Conservation (phyloP, 64 coral and sea anemone species). For the Porites australiensis region DNA sequence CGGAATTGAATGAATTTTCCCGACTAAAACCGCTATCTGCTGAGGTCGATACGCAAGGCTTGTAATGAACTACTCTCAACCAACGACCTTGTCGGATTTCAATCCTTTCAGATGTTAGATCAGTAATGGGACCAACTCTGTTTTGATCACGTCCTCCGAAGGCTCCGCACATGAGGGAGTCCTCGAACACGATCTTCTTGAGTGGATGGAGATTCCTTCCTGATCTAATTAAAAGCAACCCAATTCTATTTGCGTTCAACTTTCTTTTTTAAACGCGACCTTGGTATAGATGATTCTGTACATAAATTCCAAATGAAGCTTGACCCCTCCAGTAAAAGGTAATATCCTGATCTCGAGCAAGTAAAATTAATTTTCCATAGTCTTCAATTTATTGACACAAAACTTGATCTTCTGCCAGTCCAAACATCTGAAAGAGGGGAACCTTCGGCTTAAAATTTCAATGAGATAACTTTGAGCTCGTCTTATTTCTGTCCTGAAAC, state of each 20-base stretch:
- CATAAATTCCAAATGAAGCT: neutral
- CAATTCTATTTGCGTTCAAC: neutral
- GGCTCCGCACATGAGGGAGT: constrained; percentile 17
- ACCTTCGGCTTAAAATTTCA: neutral
- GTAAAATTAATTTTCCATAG: no score
- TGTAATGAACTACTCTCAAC: constrained; percentile 76
- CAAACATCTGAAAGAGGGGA: neutral
- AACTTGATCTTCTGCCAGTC: neutral
- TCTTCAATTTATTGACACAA: neutral
- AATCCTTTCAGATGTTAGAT: constrained; percentile 59
- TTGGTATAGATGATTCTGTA: neutral
- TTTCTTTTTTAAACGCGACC: neutral
- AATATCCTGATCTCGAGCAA: no score
- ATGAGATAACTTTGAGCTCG: neutral
- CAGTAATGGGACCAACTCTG: constrained; percentile 66
- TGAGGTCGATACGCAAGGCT: constrained; percentile 60
- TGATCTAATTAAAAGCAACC: no score
- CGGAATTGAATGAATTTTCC: constrained; percentile 19
- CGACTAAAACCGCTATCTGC: constrained; percentile 20
- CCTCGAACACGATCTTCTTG: neutral
- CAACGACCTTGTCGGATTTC: constrained; percentile 80
- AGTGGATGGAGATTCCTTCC: no score
- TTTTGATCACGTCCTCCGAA: constrained; percentile 45
- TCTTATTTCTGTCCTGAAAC: neutral
- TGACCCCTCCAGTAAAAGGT: neutral